phyloP scores from a whole-genome alignment of 2,797 vertebrate genomes.

The Pachyuromys duprasi region DNA sequence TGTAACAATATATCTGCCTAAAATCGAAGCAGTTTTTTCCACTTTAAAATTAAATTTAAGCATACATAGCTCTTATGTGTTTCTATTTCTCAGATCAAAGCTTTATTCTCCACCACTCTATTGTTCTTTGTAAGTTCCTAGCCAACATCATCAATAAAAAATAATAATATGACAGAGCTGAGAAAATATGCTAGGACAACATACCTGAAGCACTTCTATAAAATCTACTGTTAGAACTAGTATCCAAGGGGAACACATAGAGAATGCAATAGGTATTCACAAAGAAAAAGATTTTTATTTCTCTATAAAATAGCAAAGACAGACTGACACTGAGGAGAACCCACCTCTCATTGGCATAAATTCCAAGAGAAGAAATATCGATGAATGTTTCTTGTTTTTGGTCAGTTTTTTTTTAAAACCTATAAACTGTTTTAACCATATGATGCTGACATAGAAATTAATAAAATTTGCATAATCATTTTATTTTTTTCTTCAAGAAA shows the following conservation, averaged over 20 bases:
- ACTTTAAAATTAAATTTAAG: not conserved
- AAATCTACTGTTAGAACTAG: not conserved
- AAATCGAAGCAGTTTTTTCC: not conserved
- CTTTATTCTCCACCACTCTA: not conserved
- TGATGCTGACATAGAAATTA: not conserved
- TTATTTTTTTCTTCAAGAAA: not conserved
- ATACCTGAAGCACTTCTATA: not conserved
- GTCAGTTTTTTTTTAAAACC: not conserved
- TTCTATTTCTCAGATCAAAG: not conserved
- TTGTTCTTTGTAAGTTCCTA: not conserved
- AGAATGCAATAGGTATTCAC: not conserved
- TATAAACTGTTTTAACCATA: not conserved
- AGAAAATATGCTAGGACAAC: not conserved
- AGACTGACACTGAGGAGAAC: not conserved
- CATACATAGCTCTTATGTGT: not conserved
- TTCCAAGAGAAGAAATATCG: not conserved
- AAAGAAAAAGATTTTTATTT: not conserved
- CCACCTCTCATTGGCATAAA: not conserved
- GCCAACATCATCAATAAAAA: not conserved
- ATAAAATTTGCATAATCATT: not conserved
- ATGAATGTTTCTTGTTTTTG: not conserved
- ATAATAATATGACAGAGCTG: not conserved
- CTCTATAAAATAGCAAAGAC: not conserved
- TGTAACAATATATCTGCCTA: not conserved
- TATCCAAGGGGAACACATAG: not conserved